Evolutionary conservation across 2,113 vertebrate species (phyloP).

Genomic region (Sinocyclocheilus maitianheensis): DNA sequence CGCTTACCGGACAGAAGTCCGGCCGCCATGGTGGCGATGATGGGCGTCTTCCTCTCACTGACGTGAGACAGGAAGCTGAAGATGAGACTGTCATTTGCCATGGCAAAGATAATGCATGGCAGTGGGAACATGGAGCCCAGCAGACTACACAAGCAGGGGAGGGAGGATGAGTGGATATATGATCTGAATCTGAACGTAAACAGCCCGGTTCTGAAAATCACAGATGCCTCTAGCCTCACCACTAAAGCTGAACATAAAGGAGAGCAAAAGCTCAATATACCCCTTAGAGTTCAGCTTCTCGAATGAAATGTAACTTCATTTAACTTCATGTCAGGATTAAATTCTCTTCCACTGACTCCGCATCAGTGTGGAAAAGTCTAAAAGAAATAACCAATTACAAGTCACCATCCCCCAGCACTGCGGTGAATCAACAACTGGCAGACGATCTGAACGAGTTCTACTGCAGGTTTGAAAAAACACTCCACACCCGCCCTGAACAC

Average conservation of each 20-base stretch:
- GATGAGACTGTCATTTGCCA: conserved; percentile 80
- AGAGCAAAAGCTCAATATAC: background rate
- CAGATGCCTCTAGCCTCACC: background rate
- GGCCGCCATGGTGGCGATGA: conserved; percentile 75
- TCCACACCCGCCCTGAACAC: no score
- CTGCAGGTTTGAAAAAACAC: no score
- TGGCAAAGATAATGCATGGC: conserved; percentile 81
- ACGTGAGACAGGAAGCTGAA: conserved; percentile 78
- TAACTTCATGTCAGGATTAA: no score
- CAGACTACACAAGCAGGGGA: conserved; percentile 68
- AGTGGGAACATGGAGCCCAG: conserved; percentile 84
- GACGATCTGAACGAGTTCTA: no score
- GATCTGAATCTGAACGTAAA: conserved; percentile 48
- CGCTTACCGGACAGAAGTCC: conserved; percentile 77
- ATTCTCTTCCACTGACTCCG: no score
- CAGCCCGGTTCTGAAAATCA: background rate
- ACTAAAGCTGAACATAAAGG: background rate
- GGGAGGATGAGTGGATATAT: conserved; percentile 40
- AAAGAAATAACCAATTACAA: no score
- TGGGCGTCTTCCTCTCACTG: conserved; percentile 73
- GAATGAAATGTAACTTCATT: background rate
- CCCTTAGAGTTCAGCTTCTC: background rate
- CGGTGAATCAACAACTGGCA: no score
- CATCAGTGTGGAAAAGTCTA: no score
- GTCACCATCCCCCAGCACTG: no score